Percentiles rank a stretch among this genome's conserved stretches.
phyloP scores from a whole-genome alignment of 2,113 vertebrate genomes.

The Dryoscopus gambensis region DNA sequence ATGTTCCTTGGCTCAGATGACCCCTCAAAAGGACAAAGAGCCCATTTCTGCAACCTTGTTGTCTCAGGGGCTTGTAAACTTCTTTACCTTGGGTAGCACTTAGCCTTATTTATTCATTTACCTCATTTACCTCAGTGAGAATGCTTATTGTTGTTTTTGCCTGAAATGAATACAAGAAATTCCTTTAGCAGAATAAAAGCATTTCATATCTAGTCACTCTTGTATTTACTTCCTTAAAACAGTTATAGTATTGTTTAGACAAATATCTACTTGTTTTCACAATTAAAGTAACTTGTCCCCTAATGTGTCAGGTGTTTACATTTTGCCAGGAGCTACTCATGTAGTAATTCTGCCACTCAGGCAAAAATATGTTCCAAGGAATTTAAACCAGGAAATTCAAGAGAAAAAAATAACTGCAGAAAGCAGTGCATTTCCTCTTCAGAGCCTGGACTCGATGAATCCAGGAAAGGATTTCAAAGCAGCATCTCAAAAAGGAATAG shows the following conservation, averaged over 20 bases:
- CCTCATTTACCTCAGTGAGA: background rate
- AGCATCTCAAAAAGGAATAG: background rate
- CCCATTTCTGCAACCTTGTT: background rate
- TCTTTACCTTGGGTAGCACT: background rate
- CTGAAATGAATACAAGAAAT: background rate
- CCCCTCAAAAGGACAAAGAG: background rate
- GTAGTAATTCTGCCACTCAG: background rate
- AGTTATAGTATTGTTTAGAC: background rate
- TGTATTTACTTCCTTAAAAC: background rate
- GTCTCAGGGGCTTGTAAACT: background rate
- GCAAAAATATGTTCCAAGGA: background rate
- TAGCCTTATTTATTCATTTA: background rate
- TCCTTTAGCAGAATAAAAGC: background rate
- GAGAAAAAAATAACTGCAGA: background rate
- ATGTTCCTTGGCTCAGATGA: background rate
- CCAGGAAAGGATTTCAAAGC: background rate
- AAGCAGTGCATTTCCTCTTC: background rate
- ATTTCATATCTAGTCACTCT: background rate
- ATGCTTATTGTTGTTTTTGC: background rate
- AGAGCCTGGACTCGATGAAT: background rate
- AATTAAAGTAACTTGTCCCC: background rate
- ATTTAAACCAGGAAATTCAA: background rate
- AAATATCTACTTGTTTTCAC: background rate
- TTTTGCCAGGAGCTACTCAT: background rate
- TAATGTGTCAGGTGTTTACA: background rate